Evolutionary conservation across 2,888 invertebrate species (phyloP).

Genomic region (Agriopis marginaria): DNA sequence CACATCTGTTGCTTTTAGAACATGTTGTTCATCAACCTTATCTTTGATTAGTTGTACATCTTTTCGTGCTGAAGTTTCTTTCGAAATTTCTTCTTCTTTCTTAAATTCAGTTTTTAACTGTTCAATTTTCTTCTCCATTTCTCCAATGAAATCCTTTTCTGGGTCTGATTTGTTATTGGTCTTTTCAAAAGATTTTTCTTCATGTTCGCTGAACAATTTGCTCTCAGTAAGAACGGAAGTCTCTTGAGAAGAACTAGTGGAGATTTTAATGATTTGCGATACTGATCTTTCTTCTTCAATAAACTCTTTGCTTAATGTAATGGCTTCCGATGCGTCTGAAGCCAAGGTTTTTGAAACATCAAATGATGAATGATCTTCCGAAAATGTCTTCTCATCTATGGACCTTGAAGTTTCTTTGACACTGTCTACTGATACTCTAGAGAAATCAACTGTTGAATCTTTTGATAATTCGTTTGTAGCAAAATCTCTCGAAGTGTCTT

Average conservation of each 20-base stretch:
- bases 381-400: conserved; percentile 80
- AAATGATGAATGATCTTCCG: conserved; percentile 82
- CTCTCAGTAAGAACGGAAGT: conserved; percentile 78
- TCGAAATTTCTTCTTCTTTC: conserved; percentile 51
- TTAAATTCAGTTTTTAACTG: conserved; percentile 64
- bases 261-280: conserved; percentile 67
- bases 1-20: not conserved
- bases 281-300: conserved; percentile 74
- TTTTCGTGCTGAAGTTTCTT: conserved; percentile 42
- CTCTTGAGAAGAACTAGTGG: conserved; percentile 76
- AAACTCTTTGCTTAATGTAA: conserved; percentile 75
- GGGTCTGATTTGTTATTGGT: conserved; percentile 59
- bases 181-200: conserved; percentile 61
- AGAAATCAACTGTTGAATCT: conserved; percentile 81
- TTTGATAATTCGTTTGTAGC: conserved; percentile 82
- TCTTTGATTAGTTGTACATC: conserved; percentile 51
- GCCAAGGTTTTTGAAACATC: conserved; percentile 82
- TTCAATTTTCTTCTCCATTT: conserved; percentile 66
- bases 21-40: conserved; percentile 24
- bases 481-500: conserved; percentile 82
- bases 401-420: conserved; percentile 80
- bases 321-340: conserved; percentile 78
- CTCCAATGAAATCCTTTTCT: conserved; percentile 65
- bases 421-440: conserved; percentile 80
- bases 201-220: conserved; percentile 73